Base-by-base conservation (phyloP, 2,797 vertebrate genomes). In the Sebastes steindachneri region DNA sequence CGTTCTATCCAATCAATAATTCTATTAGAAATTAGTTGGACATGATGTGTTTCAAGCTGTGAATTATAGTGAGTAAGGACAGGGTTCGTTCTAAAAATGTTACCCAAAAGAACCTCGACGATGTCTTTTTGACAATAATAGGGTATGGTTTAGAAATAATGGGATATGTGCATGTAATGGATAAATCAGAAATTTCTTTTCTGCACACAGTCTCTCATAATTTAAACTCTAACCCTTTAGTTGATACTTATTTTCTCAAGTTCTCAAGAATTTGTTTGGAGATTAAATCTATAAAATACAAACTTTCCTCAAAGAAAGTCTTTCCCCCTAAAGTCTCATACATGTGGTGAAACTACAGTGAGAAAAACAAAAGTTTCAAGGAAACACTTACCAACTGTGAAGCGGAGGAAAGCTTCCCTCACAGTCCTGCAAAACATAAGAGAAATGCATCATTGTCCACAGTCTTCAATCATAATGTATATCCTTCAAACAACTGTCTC, bases 351-450 rank as follows among this genome's bases (percentile, higher is more conserved):
- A 86, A 68, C 29, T 37, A 68, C 71, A 81, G 77, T 37, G 53
- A 62, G 62, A n/a, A 51, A 68, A 37, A 78, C 48, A 69, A 45
- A 77, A 66, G 31, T 74, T 73, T 69, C 14, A 82, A 86, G 68
- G 45, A 83, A 82, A 74, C 72, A 95, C 95, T 95, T 89, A 96
- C 96, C 94, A 79, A 82, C 75, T 86, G 83, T 88, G 79, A 88
- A 86, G 79, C 35, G 78, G 82, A 80, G 45, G 70, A 83, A 71
- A 54, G 57, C 76, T 88, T 94, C 87, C 83, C 81, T 93, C 89
- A 84, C 88, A 77, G 86, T 92, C 95, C 96, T 96, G 91, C 73
- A 93, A 92, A 86, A 94, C 85, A 95, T 3, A 91, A 90, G 85
- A 90, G 84, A 86, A 80, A 77, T 78, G 60, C 37, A 83, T 95